Evolutionary conservation across 2,113 vertebrate species (phyloP), one percentile per base, ranked within the genome.

Genomic region (Aleadryas rufinucha): DNA sequence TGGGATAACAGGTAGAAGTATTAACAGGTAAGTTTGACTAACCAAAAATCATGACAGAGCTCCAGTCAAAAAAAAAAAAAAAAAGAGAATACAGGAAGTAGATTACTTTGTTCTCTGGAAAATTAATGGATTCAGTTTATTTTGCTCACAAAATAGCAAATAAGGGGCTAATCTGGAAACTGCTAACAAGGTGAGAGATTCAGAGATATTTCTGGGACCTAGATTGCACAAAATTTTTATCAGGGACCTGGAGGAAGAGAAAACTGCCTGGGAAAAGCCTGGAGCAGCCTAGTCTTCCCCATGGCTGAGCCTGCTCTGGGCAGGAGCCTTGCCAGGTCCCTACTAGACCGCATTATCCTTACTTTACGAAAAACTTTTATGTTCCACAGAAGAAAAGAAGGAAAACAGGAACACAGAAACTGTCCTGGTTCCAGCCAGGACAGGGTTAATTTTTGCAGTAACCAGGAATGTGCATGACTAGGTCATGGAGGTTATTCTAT

Each of bases 301-400:
- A 11, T 0, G 0, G 14, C 31, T 42, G 7, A 71, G 6, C 28
- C 10, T 66, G 24, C 10, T 54, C 33, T n/a, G 28, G 17, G 6
- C 13, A 45, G 42, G 7, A 18, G 28, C 5, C 6, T 60, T 13
- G 4, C 7, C 8, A 42, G 6, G 4, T 30, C 18, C 11, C 9
- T 60, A 50, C 1, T 9, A 35, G 12, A 30, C 21, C 23, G 5
- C 3, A 4, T 56, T 52, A 27, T 71, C 14, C 24, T 59, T 65
- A 33, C 6, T 39, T 78, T 44, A 49, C 2, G 3, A 90, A 83
- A 79, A 45, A 45, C 18, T 0, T 4, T 66, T 35, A 22, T 7
- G 10, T n/a, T 39, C 45, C 75, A 68, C 2, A 60, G 37, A 71
- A 83, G 47, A 52, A 79, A 76, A 84, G 5, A 13, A 74, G 11